Percentiles rank a stretch among this genome's conserved stretches.
These are phyloP conservation scores for Cryptotermes secundus DNA, from an alignment of 1,140 invertebrate species.

Conservation along the genomic window DNA sequence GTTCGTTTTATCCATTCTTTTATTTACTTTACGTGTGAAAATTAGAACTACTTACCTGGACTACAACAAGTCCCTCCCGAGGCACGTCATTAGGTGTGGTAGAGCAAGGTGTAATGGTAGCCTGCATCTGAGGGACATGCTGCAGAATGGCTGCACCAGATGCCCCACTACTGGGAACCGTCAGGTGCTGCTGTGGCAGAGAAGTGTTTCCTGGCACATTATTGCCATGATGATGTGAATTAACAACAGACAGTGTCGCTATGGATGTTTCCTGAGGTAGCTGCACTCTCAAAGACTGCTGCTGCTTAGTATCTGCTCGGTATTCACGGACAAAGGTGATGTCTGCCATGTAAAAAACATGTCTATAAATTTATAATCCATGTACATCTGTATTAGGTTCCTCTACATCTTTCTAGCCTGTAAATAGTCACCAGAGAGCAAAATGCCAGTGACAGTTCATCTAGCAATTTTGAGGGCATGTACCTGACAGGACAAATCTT, in stretches of 20 bases:
- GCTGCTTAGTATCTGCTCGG: conserved; percentile 39
- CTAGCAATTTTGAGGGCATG: too few relatives aligned
- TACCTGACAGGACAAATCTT: too few relatives aligned
- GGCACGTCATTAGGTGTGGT: conserved; percentile 40
- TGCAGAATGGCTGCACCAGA: conserved; percentile 40
- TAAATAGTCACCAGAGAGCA: too few relatives aligned
- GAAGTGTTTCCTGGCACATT: neutral
- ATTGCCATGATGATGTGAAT: conserved; percentile 45
- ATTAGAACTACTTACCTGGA: too few relatives aligned
- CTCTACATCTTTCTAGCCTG: too few relatives aligned
- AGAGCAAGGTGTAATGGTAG: conserved; percentile 43
- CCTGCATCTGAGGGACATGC: conserved; percentile 38
- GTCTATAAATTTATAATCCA: neutral
- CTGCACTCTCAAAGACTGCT: neutral
- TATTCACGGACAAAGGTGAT: conserved; percentile 57
- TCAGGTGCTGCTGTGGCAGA: conserved; percentile 1
- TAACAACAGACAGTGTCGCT: conserved; percentile 68
- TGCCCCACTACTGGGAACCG: conserved; percentile 6
- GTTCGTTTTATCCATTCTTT: too few relatives aligned
- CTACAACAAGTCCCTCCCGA: conserved; percentile 44
- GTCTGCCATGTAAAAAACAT: conserved; percentile 41
- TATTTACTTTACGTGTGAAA: too few relatives aligned
- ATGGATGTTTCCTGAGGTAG: conserved; percentile 43
- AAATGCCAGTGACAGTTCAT: too few relatives aligned
- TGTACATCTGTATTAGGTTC: too few relatives aligned